Evolutionary conservation across 2,888 invertebrate species (phyloP).

Genomic region (Acrobasis suavella): DNA sequence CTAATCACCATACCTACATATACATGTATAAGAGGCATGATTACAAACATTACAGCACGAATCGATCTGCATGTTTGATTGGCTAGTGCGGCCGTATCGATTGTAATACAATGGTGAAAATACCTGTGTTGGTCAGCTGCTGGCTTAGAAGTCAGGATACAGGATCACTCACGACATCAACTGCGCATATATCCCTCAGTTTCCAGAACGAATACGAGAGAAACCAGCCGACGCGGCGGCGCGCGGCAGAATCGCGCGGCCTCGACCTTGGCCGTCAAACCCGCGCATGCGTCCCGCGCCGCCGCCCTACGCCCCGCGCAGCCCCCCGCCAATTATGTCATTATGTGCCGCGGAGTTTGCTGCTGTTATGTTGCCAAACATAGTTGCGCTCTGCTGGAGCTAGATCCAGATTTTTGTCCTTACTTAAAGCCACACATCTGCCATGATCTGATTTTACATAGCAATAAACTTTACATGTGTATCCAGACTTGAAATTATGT

Average conservation of each 20-base stretch:
- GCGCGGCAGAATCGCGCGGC: conserved; percentile 78
- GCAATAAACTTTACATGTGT: neutral
- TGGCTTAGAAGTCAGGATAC: conserved; percentile 31
- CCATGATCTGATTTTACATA: neutral
- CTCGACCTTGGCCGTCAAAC: conserved; percentile 83
- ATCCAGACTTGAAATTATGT: no score
- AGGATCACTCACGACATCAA: conserved; percentile 61
- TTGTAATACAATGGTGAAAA: conserved; percentile 34
- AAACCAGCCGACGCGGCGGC: conserved; percentile 75
- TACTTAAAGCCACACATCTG: conserved; percentile 25
- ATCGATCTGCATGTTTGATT: conserved; percentile 40
- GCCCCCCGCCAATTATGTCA: conserved; percentile 78
- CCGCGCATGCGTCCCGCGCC: conserved; percentile 77
- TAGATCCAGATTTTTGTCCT: conserved; percentile 50
- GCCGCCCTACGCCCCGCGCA: conserved; percentile 44
- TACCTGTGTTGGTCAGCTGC: conserved; percentile 44
- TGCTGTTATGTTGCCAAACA: conserved; percentile 72
- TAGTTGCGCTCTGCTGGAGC: conserved; percentile 64
- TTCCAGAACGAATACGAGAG: conserved; percentile 66
- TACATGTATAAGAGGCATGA: conserved; percentile 45
- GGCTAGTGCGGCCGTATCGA: conserved; percentile 23
- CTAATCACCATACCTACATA: conserved; percentile 34
- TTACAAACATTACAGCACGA: conserved; percentile 62
- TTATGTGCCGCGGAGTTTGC: conserved; percentile 65
- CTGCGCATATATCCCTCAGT: conserved; percentile 64